Evolutionary conservation across 2,797 vertebrate species (phyloP).

Genomic region (Margarornis squamiger): DNA sequence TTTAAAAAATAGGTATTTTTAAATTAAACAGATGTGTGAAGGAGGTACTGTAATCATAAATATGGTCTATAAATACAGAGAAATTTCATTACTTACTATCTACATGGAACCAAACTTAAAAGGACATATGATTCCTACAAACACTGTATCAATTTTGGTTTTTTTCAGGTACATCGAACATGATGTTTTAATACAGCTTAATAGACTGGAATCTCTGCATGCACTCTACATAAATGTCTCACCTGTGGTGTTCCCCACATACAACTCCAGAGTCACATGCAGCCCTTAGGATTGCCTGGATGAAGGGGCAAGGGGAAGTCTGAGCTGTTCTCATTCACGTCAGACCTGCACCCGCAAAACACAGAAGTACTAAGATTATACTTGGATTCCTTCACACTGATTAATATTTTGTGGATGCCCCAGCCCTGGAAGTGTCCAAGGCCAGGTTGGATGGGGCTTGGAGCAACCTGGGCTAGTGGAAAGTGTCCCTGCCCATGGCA

Average conservation of each 20-base stretch:
- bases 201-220: not conserved
- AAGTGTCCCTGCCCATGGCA: not conserved
- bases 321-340: not conserved
- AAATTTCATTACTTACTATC: not conserved
- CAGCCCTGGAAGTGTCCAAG: not conserved
- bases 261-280: fast-evolving
- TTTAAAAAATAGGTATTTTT: not conserved
- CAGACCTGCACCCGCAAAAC: not conserved
- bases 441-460: not conserved
- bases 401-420: not conserved
- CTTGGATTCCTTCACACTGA: not conserved
- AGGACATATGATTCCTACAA: not conserved
- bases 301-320: not conserved
- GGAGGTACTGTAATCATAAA: not conserved
- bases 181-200: not conserved
- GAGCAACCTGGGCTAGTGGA: not conserved
- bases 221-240: not conserved
- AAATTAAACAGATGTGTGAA: not conserved
- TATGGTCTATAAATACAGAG: not conserved
- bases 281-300: fast-evolving
- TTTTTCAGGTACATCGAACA: not conserved
- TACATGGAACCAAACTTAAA: not conserved
- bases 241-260: not conserved
- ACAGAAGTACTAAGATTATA: not conserved
- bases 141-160: not conserved